A percentile compares a stretch with the other conserved stretches of the same genome.
Evolutionary conservation across 2,113 vertebrate genomes (phyloP).

Genomic region (Esox niger): DNA sequence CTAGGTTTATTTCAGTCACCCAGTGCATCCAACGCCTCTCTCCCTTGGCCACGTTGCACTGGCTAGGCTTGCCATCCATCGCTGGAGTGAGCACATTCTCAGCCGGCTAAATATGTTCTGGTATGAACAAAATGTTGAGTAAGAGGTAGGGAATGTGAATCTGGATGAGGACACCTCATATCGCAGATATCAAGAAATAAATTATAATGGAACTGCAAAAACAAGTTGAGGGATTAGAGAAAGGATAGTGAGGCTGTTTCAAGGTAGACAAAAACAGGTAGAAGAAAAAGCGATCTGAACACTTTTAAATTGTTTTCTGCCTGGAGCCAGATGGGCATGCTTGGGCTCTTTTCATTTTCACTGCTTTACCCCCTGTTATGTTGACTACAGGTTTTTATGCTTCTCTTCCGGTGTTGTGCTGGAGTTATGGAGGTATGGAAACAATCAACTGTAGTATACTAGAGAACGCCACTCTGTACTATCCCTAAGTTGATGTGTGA

Average conservation of each 20-base stretch:
- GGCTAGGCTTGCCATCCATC: no score
- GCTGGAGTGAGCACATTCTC: no score
- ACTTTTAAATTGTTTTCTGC: conserved; percentile 1
- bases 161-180: no score
- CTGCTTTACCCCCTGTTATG: conserved; percentile 9
- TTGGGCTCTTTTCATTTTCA: conserved; percentile 33
- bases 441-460: no score
- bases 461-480: no score
- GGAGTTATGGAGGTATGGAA: no score
- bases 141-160: background rate
- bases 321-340: conserved; percentile 13
- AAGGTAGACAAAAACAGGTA: background rate
- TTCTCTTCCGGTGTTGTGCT: conserved; percentile 18
- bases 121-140: background rate
- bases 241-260: conserved; percentile 1
- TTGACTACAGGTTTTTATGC: conserved; percentile 42
- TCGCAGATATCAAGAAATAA: background rate
- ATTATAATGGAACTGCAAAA: conserved; percentile 5
- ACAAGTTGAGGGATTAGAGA: conserved; percentile 35
- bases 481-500: no score
- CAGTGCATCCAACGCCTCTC: no score
- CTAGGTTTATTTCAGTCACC: no score
- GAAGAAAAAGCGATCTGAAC: background rate
- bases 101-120: no score
- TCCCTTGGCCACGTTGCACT: no score